These are phyloP conservation scores for Melipona quadrifasciata DNA, from an alignment of 1,140 invertebrate species.

Conservation along the genomic window DNA sequence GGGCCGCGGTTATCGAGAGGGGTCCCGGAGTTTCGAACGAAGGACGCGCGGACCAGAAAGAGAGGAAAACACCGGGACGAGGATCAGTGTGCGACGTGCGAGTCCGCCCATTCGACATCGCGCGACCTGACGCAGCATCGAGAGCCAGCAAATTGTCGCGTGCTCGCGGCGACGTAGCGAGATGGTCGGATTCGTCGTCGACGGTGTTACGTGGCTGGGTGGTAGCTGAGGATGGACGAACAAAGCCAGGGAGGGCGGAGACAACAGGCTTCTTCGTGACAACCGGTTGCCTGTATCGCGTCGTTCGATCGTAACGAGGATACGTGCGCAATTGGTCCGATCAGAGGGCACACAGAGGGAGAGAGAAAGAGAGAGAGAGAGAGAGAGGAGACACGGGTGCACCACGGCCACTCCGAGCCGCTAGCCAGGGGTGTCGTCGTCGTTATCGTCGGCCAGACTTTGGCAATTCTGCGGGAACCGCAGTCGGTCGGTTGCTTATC, in stretches of 20 bases:
- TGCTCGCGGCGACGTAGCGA: constrained; percentile 50
- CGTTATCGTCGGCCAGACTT: constrained; percentile 42
- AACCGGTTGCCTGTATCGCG: constrained; percentile 2
- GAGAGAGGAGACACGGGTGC: neutral
- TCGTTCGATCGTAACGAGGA: constrained; percentile 27
- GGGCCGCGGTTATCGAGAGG: constrained; percentile 61
- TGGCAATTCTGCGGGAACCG: constrained; percentile 31
- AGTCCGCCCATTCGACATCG: constrained; percentile 72
- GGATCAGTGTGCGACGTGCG: constrained; percentile 33
- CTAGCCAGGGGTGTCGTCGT: neutral
- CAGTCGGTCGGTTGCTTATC: constrained; percentile 36
- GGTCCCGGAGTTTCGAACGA: constrained; percentile 30
- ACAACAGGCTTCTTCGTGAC: constrained; percentile 10
- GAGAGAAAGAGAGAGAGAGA: too few species aligned
- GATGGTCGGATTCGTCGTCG: constrained; percentile 28
- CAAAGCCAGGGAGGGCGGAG: neutral
- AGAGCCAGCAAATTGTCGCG: constrained; percentile 73
- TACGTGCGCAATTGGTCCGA: constrained; percentile 44
- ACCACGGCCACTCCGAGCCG: neutral
- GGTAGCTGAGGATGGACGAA: constrained; percentile 18
- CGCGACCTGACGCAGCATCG: constrained; percentile 76
- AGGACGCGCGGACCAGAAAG: constrained; percentile 37
- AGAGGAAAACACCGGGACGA: constrained; percentile 33
- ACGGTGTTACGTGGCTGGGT: constrained; percentile 5
- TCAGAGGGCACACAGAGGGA: neutral